Base-by-base conservation (phyloP, 2,797 vertebrate genomes). In the Holocentrus rufus region DNA sequence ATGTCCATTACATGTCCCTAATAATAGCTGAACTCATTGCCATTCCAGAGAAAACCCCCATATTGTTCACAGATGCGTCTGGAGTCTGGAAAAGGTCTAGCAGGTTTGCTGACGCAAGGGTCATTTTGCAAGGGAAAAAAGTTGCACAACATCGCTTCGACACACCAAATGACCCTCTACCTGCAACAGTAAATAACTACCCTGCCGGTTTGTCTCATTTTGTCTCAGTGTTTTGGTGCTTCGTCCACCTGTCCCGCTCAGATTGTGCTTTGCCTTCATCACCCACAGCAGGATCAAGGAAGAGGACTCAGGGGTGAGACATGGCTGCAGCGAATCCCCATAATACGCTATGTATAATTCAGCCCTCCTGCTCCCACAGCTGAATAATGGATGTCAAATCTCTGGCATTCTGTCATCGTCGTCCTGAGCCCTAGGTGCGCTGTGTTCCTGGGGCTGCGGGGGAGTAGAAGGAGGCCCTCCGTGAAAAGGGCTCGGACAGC, bases 341-440 rank as follows among this genome's bases (percentile, higher is more conserved):
- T 84, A 86, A 88, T 87, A 85, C 74, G 77, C 72, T 72, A 88
- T 89, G 87, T 86, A 90, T 89, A 90, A 90, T 93, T 92, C 83
- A 94, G 86, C 80, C 68, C 27, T 73, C 78, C 86, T 87, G 73
- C 87, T 68, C 56, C 74, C 77, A 67, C 50, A 75, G 67, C 79
- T 95, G 86, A 95, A 95, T 94, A 94, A 95, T 93, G 79, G 86
- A 95, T 71, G 86, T 62, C 74, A 93, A 94, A 93, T 93, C 89
- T 91, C 84, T 88, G 90, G 89, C 82, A 79, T 79, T 93, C 91
- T 89, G 83, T 93, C 89, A 92, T 87, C 78, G 72, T 71, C 72
- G 83, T 91, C 88, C 77, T 87, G 86, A 61, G 56, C 79, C 65
- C 74, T 77, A 80, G 46, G 61, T 71, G 76, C 62, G 69, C 58